phyloP scores from a whole-genome alignment of 2,797 vertebrate species.

The Cyclopterus lumpus region DNA sequence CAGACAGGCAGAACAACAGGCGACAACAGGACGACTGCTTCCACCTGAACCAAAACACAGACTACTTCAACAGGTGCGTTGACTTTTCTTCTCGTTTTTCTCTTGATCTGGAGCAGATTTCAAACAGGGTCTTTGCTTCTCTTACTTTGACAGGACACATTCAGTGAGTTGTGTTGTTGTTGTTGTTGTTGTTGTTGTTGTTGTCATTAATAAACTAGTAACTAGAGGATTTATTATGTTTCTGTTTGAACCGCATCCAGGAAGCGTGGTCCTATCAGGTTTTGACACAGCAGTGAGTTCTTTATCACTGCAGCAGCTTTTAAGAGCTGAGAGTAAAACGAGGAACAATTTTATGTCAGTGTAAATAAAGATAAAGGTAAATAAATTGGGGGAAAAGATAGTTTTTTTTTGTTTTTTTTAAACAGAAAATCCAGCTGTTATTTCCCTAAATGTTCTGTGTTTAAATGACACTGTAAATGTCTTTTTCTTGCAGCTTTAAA shows the following conservation, averaged over 20 bases:
- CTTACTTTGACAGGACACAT: neutral
- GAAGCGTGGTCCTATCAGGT: neutral
- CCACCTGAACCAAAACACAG: constrained; percentile 14
- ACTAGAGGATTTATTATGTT: neutral
- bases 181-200: too few relatives aligned
- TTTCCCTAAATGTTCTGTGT: neutral
- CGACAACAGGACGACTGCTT: constrained; percentile 15
- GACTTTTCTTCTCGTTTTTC: neutral
- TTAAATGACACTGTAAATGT: neutral
- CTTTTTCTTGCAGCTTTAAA: constrained; percentile 28
- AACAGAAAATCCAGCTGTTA: neutral
- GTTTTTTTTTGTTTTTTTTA: too few relatives aligned
- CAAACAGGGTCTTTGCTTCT: neutral
- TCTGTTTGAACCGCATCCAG: neutral
- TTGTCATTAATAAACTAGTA: neutral
- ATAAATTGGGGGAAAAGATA: neutral
- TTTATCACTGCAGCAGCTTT: neutral
- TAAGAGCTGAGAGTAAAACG: neutral
- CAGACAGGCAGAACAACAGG: constrained; percentile 26
- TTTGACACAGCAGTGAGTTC: neutral
- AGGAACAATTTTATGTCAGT: neutral
- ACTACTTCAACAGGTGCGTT: constrained; percentile 57
- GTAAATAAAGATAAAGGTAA: neutral
- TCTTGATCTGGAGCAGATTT: neutral
- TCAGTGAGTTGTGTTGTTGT: too few relatives aligned